These are phyloP conservation scores for Eurosta solidaginis DNA, from an alignment of 1,140 invertebrate species.

Conservation along the genomic window DNA sequence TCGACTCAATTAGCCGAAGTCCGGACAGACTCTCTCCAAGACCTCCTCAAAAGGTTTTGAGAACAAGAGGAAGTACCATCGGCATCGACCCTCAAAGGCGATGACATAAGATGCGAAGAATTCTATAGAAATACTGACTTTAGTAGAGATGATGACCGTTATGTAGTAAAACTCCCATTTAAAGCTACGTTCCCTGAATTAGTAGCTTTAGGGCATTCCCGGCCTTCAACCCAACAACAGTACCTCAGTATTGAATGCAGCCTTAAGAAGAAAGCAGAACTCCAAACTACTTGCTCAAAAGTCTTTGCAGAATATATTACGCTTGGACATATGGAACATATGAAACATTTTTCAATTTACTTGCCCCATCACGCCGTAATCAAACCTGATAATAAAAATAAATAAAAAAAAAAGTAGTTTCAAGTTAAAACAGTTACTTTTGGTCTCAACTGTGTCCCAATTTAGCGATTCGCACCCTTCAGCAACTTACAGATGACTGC, in stretches of 20 bases:
- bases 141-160: too few species aligned
- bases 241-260: background rate
- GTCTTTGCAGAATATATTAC: background rate
- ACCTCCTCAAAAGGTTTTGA: background rate
- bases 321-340: background rate
- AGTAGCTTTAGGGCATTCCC: background rate
- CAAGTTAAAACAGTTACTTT: background rate
- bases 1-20: background rate
- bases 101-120: background rate
- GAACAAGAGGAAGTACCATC: background rate
- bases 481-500: background rate
- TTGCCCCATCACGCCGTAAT: background rate
- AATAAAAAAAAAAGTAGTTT: background rate
- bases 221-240: background rate
- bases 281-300: background rate
- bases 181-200: background rate
- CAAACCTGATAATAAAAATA: background rate
- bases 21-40: background rate
- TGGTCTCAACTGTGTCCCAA: background rate
- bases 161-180: conserved; percentile 8
- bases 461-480: background rate
- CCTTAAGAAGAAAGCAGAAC: background rate
- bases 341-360: background rate
- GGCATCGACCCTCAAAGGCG: background rate
- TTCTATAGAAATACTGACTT: background rate